Conservation (phyloP, 2,797 vertebrate genomes). For the Lophius americanus region DNA sequence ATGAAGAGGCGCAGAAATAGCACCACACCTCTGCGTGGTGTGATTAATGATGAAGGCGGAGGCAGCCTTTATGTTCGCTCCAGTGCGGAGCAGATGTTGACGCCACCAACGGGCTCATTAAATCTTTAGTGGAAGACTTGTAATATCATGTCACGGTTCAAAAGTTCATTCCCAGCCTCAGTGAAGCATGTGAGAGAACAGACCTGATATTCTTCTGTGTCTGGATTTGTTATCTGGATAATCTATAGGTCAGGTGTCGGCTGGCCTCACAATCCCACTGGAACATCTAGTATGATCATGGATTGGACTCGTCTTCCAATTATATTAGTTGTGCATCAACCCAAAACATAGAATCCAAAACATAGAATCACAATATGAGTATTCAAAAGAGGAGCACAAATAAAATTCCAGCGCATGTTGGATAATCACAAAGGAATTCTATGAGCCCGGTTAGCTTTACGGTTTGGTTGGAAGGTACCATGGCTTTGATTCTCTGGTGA, state of each 20-base stretch:
- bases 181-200: slow-evolving; percentile 1
- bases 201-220: neutral
- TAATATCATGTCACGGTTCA: slow-evolving; percentile 53
- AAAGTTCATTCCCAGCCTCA: slow-evolving; percentile 40
- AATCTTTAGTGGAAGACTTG: slow-evolving; percentile 24
- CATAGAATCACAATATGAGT: too few species aligned
- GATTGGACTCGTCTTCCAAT: too few species aligned
- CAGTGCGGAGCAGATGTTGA: slow-evolving; percentile 28
- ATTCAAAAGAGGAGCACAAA: too few species aligned
- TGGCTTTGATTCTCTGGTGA: too few species aligned
- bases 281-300: too few species aligned
- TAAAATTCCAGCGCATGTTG: too few species aligned
- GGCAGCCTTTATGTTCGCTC: slow-evolving; percentile 13
- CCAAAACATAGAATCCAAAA: too few species aligned
- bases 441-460: too few species aligned
- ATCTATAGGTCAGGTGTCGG: neutral
- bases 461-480: too few species aligned
- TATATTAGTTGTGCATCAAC: too few species aligned
- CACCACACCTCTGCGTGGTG: neutral
- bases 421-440: too few species aligned
- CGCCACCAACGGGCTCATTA: slow-evolving; percentile 39
- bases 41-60: neutral
- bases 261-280: too few species aligned
- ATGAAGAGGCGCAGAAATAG: slow-evolving; percentile 7
- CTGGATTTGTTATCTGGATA: neutral